These are phyloP conservation scores for Caenorhabditis tropicalis DNA, from an alignment of 1,140 invertebrate species.

Conservation along the genomic window DNA sequence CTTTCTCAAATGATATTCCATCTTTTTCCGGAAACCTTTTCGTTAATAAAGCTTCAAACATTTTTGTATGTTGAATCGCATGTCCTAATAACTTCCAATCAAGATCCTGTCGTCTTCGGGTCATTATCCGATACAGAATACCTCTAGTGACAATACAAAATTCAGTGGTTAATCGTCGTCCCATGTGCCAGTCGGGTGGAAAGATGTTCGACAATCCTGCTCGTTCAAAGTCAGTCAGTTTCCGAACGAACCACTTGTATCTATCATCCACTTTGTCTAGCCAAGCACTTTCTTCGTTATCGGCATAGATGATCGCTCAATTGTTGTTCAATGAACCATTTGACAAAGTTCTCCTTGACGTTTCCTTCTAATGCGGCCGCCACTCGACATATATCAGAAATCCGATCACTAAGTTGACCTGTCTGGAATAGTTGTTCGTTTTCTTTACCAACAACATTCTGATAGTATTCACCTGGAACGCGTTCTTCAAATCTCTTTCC, in stretches of 20 bases:
- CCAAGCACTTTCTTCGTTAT: conserved; percentile 89
- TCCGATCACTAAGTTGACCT: conserved; percentile 76
- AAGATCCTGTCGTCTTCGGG: conserved; percentile 83
- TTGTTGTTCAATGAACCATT: conserved; percentile 89
- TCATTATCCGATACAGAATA: conserved; percentile 82
- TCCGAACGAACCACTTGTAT: conserved; percentile 86
- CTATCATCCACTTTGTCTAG: conserved; percentile 89
- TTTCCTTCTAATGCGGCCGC: conserved; percentile 88
- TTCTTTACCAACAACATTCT: neutral
- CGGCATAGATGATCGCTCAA: conserved; percentile 91
- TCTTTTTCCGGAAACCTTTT: conserved; percentile 83
- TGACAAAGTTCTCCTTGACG: conserved; percentile 81
- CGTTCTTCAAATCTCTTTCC: conserved; percentile 28
- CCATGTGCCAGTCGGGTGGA: conserved; percentile 93
- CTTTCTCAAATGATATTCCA: conserved; percentile 67
- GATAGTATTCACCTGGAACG: conserved; percentile 40
- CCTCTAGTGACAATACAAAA: conserved; percentile 82
- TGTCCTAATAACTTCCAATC: conserved; percentile 93
- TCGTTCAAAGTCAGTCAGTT: conserved; percentile 94
- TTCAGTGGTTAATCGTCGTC: conserved; percentile 87
- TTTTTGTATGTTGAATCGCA: conserved; percentile 91
- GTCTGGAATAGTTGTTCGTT: conserved; percentile 75
- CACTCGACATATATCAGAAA: conserved; percentile 90
- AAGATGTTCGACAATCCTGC: conserved; percentile 85
- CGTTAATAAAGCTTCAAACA: conserved; percentile 88